These are phyloP conservation scores for Athalia cordata DNA, from an alignment of 2,888 invertebrate genomes.

Conservation along the genomic window DNA sequence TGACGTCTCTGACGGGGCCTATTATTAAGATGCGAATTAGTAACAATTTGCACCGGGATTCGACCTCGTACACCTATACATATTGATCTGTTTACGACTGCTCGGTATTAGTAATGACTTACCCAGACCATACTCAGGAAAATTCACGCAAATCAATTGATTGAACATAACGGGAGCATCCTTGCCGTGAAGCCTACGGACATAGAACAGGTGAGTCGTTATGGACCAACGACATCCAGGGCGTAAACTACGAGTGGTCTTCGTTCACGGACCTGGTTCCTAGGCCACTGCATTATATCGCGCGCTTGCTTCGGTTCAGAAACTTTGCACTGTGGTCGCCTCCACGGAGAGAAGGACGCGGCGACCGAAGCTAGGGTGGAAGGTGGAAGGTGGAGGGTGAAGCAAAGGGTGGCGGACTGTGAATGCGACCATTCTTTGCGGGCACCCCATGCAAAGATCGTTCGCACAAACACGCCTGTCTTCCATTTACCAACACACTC, in stretches of 20 bases:
- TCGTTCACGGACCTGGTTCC: conserved; percentile 33
- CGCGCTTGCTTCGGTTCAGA: conserved; percentile 68
- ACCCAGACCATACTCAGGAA: not conserved
- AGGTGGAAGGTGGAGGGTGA: no score
- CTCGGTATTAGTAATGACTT: conserved; percentile 67
- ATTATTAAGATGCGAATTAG: conserved; percentile 74
- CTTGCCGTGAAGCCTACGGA: not conserved
- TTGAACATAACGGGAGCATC: not conserved
- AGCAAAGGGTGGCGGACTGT: conserved; percentile 53
- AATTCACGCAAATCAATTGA: conserved; percentile 66
- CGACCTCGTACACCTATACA: conserved; percentile 62
- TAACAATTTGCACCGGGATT: conserved; percentile 73
- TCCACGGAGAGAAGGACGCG: conserved; percentile 52
- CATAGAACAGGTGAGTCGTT: not conserved
- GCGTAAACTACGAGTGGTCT: not conserved
- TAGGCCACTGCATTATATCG: conserved; percentile 67
- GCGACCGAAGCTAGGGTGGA: not conserved
- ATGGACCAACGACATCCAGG: no score
- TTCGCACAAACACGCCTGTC: conserved; percentile 60
- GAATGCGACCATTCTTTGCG: conserved; percentile 69
- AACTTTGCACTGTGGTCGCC: conserved; percentile 68
- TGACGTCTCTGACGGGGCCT: conserved; percentile 72
- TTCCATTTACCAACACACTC: conserved; percentile 62
- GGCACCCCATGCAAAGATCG: conserved; percentile 66
- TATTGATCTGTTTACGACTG: conserved; percentile 72